Base-by-base conservation (phyloP, 2,888 invertebrate species). In the Horisme vitalbata region DNA sequence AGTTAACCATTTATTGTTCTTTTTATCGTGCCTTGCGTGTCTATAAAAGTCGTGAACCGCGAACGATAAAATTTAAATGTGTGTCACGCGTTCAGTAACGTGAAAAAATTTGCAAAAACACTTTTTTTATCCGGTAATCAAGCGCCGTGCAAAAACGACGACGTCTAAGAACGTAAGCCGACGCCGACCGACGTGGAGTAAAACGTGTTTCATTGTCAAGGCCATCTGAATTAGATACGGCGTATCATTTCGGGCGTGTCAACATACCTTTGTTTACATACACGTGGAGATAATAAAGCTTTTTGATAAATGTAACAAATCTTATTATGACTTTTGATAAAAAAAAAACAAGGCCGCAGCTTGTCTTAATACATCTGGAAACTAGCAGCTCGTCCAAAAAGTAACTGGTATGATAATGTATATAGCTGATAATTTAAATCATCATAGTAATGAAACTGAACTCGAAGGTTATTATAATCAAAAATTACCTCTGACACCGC, bases 161-260 rank as follows among this genome's bases (percentile, higher is more conserved):
- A 71, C 7, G 11, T 27, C 20, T 7, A 18, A 51, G 70, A 77
- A 68, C 67, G 64, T 69, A n/a, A n/a, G n/a, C 75, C 74, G 63
- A 74, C 70, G 68, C 69, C 76, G 77, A n/a, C n/a, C n/a, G n/a
- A 80, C 79, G 83, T 74, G 68, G 60, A 65, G 75, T 73, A 62
- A 74, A 77, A 78, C 74, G 77, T 79, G 81, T 77, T 83, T 88
- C 89, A 90, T 74, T 89, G 89, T 70, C 90, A 90, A 90, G 90
- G 90, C 80, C 89, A 84, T 60, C 71, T 65, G 72, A 83, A 79
- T 83, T 82, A 83, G 85, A 87, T 83, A 87, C 80, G 77, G 73
- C 73, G 71, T 83, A 85, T 85, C 82, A 62, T 61, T 54, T 60
- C 63, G 67, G 66, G 72, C 79, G 76, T 81, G 86, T 84, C 85